These are phyloP conservation scores for Epinephelus coioides DNA, from an alignment of 2,797 vertebrate genomes.

Conservation along the genomic window DNA sequence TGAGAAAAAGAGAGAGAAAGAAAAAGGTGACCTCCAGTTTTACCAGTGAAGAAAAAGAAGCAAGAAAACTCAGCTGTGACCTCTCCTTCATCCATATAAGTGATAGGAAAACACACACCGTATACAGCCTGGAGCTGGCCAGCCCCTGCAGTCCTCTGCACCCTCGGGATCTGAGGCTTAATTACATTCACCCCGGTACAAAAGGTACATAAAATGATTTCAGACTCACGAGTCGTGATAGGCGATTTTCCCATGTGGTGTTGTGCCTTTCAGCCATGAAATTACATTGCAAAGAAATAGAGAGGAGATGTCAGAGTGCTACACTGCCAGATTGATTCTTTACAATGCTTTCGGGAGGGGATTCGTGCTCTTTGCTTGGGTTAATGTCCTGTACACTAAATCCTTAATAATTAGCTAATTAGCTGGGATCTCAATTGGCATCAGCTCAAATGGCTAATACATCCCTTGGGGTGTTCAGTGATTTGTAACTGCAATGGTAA, in stretches of 20 bases:
- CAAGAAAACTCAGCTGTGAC: not conserved
- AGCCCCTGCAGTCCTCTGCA: not conserved
- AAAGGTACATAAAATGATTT: conserved; percentile 53
- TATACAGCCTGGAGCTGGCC: not conserved
- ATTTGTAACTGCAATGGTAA: not conserved
- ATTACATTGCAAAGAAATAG: conserved; percentile 69
- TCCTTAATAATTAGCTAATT: conserved; percentile 60
- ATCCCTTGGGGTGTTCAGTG: not conserved
- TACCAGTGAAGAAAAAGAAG: conserved; percentile 18
- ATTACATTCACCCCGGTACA: conserved; percentile 54
- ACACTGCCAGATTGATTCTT: conserved; percentile 35
- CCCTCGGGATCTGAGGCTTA: conserved; percentile 27
- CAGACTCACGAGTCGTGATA: conserved; percentile 29
- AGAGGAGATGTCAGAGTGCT: conserved; percentile 50
- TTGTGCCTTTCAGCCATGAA: conserved; percentile 80
- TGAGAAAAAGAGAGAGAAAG: not conserved
- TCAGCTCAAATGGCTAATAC: conserved; percentile 2
- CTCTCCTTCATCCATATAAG: not conserved
- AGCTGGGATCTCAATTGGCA: conserved; percentile 30
- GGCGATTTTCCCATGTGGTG: conserved; percentile 49
- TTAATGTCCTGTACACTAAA: conserved; percentile 42
- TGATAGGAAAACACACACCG: not conserved
- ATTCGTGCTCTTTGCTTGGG: conserved; percentile 15
- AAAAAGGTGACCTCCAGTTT: conserved; percentile 37
- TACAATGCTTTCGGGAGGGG: conserved; percentile 16